A percentile compares a stretch with the other conserved stretches of the same genome.
Conservation (phyloP, 2,888 invertebrate genomes). For the Mactromeris polynyma region DNA sequence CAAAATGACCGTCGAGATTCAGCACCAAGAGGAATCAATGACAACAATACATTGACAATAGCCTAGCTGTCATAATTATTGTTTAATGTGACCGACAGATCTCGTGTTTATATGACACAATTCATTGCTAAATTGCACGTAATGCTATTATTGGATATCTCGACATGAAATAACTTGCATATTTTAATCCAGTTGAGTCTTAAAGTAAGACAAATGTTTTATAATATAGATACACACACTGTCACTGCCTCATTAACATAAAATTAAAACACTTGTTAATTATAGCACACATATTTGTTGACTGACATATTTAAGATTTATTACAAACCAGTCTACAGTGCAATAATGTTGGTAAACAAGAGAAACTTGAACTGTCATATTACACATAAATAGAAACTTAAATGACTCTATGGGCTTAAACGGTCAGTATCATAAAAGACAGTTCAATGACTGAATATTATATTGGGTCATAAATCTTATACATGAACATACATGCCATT, state of each 20-base stretch:
- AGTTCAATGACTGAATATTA: background rate
- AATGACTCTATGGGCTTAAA: no score
- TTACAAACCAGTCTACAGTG: no score
- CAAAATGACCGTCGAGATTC: no score
- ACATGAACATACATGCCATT: no score
- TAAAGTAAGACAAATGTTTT: no score
- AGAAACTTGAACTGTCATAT: background rate
- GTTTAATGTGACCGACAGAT: background rate
- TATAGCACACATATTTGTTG: background rate
- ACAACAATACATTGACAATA: background rate
- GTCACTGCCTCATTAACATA: background rate
- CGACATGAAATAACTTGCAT: background rate
- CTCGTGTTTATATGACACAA: background rate
- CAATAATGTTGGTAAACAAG: background rate
- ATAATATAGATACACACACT: background rate
- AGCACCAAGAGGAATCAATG: no score
- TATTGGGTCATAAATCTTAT: no score
- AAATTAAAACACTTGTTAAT: background rate
- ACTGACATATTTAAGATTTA: background rate
- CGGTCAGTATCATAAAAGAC: background rate
- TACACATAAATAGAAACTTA: background rate
- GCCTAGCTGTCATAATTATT: background rate
- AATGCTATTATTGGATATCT: background rate
- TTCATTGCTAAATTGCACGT: background rate
- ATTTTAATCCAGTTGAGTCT: no score